Base-by-base conservation (phyloP, 2,888 invertebrate species). In the Torymus tubicola region DNA sequence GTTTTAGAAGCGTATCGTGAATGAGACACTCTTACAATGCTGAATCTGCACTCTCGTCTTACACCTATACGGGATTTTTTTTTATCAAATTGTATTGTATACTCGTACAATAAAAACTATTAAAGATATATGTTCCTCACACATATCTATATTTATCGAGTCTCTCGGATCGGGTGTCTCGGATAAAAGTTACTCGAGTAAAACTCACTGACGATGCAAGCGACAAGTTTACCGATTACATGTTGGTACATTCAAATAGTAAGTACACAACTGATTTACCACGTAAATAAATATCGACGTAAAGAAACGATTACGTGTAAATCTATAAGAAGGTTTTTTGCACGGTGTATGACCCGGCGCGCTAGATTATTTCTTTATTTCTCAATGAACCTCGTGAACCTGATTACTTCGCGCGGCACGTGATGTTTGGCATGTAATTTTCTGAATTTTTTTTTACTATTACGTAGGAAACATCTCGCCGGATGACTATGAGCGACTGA, bases 401-500 rank as follows among this genome's bases (percentile, higher is more conserved):
- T 52, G 58, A 64, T 74, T 65, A 42, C 8, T 18, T 24, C 8
- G n/a, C 55, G 13, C 8, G 60, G 24, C 13, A 63, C 61, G 61
- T 31, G 53, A 74, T 64, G 68, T 64, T 57, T 65, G 67, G 61
- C 68, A 13, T 68, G 69, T 67, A 80, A 76, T 81, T 81, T 72
- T 57, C 69, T 68, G 16, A 18, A 77, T 77, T 73, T 80, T 76
- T 76, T 71, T 77, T 77, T 81, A 77, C 72, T 67, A 68, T 52
- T 57, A 13, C 3, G 50, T 18, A 69, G 60, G 55, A 53, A 58
- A 55, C 10, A 31, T n/a, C 11, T 60, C 55, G 55, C 53, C 42
- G 18, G 5, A 42, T 24, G n/a, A 52, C 16, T 11, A 18, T n/a
- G 50, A 31, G 65, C 53, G 55, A 42, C 31, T 67, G 53, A 60